Conservation (phyloP, 2,888 invertebrate species). For the Acronicta leporina region DNA sequence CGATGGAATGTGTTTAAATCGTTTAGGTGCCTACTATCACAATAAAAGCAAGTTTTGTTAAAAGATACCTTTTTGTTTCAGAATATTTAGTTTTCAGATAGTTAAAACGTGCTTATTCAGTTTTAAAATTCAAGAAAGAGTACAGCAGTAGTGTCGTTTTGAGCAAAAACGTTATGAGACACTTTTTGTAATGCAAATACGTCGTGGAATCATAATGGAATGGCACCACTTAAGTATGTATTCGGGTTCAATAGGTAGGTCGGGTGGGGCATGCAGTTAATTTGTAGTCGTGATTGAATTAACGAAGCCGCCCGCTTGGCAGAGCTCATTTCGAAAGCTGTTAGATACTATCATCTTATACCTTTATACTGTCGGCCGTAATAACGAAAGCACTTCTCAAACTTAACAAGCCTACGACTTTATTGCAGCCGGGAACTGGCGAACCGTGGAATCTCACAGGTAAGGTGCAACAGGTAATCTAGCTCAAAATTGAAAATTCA, state of each 20-base stretch:
- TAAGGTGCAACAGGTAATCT: slow-evolving; percentile 43
- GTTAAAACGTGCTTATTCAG: too few relatives aligned
- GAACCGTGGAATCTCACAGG: slow-evolving; percentile 47
- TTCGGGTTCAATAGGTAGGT: slow-evolving; percentile 63
- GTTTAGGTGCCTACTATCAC: slow-evolving; percentile 2
- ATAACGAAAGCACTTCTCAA: slow-evolving; percentile 57
- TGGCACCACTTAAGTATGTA: slow-evolving; percentile 39
- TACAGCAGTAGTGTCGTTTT: slow-evolving; percentile 4
- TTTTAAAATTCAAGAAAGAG: background rate
- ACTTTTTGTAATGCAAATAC: slow-evolving; percentile 26
- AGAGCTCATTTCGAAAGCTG: slow-evolving; percentile 73
- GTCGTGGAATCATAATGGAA: slow-evolving; percentile 24
- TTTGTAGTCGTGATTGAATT: slow-evolving; percentile 83
- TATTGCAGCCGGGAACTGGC: slow-evolving; percentile 40
- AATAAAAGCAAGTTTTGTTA: background rate
- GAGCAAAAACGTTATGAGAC: slow-evolving; percentile 6
- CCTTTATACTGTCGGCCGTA: slow-evolving; percentile 59
- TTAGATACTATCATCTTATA: slow-evolving; percentile 70
- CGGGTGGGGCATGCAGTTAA: slow-evolving; percentile 68
- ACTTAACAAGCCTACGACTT: slow-evolving; percentile 38
- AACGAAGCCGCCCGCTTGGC: slow-evolving; percentile 70
- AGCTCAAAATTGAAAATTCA: slow-evolving; percentile 60
- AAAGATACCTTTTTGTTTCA: too few relatives aligned
- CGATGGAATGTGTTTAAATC: slow-evolving; percentile 29
- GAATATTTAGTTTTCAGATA: too few relatives aligned